Base-by-base conservation (phyloP, 1,140 invertebrate species). In the Piezodorus guildinii region DNA sequence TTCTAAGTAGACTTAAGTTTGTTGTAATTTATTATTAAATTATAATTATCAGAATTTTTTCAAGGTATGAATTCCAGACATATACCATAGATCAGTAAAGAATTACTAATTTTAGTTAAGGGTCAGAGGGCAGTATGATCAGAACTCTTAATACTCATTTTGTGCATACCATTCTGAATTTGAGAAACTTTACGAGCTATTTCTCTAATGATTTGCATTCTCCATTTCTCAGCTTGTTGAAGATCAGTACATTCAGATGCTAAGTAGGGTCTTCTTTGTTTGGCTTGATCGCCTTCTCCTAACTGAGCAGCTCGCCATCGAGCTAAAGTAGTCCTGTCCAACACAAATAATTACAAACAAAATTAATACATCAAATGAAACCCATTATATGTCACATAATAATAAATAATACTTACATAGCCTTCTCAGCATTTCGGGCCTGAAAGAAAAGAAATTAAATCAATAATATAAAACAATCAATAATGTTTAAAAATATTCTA, bases 171-270 rank as follows among this genome's bases (percentile, higher is more conserved):
- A 80, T 98, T 98, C 76, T 99, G 96, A 73, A 99, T 99, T 76
- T 97, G 92, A 17, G 96, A 88, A n/a, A 99, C 96, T 80, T 99
- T 99, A 71, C 95, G 93, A 0, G 95, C 92, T 45, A 99, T 90
- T 78, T 99, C 96, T 66, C 94, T 78, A 59, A 98, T 94, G 64
- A 98, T 96, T 75, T 98, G 93, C 74, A 93, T 81, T 70, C 96
- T 80, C 86, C 92, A 98, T 79, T 94, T 96, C 72, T 98, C 94
- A 59, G 90, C 90, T 73, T 94, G 88, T 56, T 83, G 83, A 14
- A 98, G 74, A 75, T 93, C 89, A 71, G 85, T 84, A 75, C 94
- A 98, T 70, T 97, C 91, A 1, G 92, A 93, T 0, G 95, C 94
- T 43, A 98, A 77, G 72, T 91, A 96, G 0, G 95, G 96, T 60